phyloP scores from a whole-genome alignment of 2,888 invertebrate genomes.

The Elgonia sp. region DNA sequence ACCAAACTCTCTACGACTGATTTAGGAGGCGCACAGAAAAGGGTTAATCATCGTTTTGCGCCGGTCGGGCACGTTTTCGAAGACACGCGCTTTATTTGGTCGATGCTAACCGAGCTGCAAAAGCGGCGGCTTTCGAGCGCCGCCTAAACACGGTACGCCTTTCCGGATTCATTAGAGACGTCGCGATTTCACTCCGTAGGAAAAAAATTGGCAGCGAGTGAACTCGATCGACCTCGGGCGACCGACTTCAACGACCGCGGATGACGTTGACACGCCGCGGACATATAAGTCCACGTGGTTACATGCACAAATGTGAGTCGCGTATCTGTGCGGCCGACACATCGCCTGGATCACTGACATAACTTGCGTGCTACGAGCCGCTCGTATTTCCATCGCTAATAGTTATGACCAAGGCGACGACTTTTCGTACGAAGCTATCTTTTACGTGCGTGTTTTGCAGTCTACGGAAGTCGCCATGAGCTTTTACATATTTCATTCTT shows the following conservation, averaged over 20 bases:
- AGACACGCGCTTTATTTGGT: constrained; percentile 70
- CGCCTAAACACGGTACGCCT: constrained; percentile 50
- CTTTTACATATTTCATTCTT: constrained; percentile 43
- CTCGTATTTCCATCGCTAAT: constrained; percentile 49
- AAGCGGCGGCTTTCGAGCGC: constrained; percentile 63
- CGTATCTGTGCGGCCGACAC: constrained; percentile 44
- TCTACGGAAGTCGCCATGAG: constrained; percentile 31
- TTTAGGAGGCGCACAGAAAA: constrained; percentile 48
- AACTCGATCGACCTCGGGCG: constrained; percentile 85
- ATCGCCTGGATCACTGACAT: constrained; percentile 62
- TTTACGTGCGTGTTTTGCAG: constrained; percentile 35
- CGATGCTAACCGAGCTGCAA: constrained; percentile 39
- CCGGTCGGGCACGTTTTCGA: constrained; percentile 63
- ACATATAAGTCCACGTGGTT: constrained; percentile 73
- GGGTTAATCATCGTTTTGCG: constrained; percentile 46
- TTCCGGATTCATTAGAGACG: constrained; percentile 62
- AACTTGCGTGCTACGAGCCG: constrained; percentile 61
- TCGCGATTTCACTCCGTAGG: constrained; percentile 69
- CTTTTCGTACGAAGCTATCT: constrained; percentile 30
- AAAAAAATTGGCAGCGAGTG: constrained; percentile 76
- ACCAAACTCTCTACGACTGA: constrained; percentile 52
- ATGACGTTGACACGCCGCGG: constrained; percentile 80
- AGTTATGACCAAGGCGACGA: constrained; percentile 35
- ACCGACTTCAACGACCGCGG: constrained; percentile 85
- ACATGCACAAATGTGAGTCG: constrained; percentile 52